Evolutionary conservation across 1,140 invertebrate genomes (phyloP), one percentile per base, ranked within the genome.

Genomic region (Drosophila sulfurigaster): DNA sequence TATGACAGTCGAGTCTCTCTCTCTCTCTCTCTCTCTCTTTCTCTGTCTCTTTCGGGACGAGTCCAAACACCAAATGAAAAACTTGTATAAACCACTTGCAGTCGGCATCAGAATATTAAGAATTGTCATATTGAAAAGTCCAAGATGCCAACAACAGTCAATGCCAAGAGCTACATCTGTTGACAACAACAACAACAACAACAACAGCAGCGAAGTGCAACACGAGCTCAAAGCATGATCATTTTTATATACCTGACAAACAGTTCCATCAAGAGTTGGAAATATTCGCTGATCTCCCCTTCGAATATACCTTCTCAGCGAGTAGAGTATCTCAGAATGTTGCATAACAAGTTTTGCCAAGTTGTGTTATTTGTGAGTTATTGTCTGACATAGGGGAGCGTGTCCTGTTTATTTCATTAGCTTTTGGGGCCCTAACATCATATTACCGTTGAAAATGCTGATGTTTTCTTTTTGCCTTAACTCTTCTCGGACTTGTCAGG

Each of bases 41-140:
- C 65, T 7, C 30, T 5, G 2, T 32, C 30, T 48, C 59, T 25
- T 25, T 4, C 48, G 67, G 73, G 51, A 54, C 13, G 25, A 30
- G 5, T 25, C 5, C 28, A 56, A 10, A 38, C 30, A 38, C 52
- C 2, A 35, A 56, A 16, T n/a, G 65, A 88, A 89, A 75, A 86
- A 89, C 78, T 89, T 81, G 85, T 74, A 70, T 60, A 49, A 68
- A 64, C 74, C 57, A 70, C 68, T 77, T 77, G 78, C 74, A 64
- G 56, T 72, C 59, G 64, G 58, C 69, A 73, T 66, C 79, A 82
- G 81, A 88, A 88, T 88, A 88, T 88, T 85, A 85, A 88, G 85
- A 88, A 89, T 89, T 81, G 85, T 88, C 85, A 88, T 88, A 88
- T 83, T 75, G 83, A 80, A 66, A 79, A 87, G 76, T 60, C 83